phyloP scores from a whole-genome alignment of 2,797 vertebrate species.

The Phataginus tetradactyla region DNA sequence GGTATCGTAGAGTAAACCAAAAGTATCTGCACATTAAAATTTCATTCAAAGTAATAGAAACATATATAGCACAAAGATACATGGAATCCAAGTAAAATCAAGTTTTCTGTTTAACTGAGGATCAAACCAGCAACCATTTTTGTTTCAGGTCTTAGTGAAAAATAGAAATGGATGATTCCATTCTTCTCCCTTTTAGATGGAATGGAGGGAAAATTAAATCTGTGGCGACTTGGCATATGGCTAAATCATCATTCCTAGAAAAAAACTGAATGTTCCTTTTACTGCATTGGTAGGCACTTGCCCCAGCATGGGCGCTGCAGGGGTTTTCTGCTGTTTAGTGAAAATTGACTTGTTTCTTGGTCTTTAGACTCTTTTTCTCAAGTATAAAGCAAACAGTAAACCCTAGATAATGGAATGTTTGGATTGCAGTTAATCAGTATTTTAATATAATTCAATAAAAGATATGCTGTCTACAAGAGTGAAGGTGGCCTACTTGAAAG shows the following conservation, averaged over 20 bases:
- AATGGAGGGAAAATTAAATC: neutral
- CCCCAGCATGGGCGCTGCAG: neutral
- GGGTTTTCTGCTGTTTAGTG: neutral
- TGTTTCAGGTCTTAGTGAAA: constrained; percentile 16
- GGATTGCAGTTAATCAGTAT: neutral
- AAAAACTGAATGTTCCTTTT: neutral
- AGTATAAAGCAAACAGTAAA: constrained; percentile 27
- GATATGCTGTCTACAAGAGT: neutral
- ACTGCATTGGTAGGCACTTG: neutral
- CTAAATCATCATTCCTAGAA: neutral
- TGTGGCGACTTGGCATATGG: neutral
- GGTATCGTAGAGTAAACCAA: neutral
- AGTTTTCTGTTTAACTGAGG: constrained; percentile 35
- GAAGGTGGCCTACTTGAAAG: neutral
- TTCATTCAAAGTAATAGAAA: neutral
- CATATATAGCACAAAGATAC: neutral
- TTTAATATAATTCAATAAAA: constrained; percentile 34
- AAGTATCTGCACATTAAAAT: neutral
- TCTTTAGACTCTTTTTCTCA: neutral
- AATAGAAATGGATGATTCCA: neutral
- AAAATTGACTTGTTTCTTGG: neutral
- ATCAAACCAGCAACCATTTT: neutral
- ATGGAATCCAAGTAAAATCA: neutral
- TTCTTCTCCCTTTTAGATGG: neutral
- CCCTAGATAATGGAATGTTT: neutral